Evolutionary conservation across 2,888 invertebrate species (phyloP).

Genomic region (Cerastis rubricosa): DNA sequence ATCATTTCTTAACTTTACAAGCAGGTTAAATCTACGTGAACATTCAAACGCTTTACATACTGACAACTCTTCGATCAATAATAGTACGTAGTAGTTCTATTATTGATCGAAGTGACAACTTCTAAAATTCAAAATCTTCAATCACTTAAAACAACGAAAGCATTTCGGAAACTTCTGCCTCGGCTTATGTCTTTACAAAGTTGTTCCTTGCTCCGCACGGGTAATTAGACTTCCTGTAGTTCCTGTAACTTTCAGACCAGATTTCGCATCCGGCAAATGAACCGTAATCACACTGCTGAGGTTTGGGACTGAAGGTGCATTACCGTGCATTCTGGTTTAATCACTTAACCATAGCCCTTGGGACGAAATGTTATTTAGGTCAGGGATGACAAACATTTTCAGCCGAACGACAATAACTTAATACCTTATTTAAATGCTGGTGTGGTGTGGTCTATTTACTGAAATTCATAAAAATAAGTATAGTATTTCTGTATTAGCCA

Average conservation of each 20-base stretch:
- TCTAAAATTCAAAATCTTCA: conserved; percentile 40
- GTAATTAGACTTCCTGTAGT: conserved; percentile 43
- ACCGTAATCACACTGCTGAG: conserved; percentile 13
- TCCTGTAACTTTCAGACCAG: conserved; percentile 31
- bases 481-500: background rate
- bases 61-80: too few species aligned
- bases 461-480: background rate
- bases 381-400: background rate
- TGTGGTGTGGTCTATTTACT: background rate
- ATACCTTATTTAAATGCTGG: background rate
- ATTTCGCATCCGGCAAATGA: conserved; percentile 43
- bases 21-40: conserved; percentile 7
- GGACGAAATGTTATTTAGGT: background rate
- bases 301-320: conserved; percentile 20
- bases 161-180: conserved; percentile 35
- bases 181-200: conserved; percentile 35
- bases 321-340: conserved; percentile 26
- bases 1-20: conserved; percentile 25
- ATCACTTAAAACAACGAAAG: conserved; percentile 39
- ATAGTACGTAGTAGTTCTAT: too few species aligned
- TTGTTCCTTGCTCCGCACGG: conserved; percentile 26
- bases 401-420: background rate
- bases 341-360: conserved; percentile 27
- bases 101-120: too few species aligned
- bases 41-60: conserved; percentile 21